phyloP scores from a whole-genome alignment of 2,113 vertebrate genomes.

The Phrynocephalus versicolor region DNA sequence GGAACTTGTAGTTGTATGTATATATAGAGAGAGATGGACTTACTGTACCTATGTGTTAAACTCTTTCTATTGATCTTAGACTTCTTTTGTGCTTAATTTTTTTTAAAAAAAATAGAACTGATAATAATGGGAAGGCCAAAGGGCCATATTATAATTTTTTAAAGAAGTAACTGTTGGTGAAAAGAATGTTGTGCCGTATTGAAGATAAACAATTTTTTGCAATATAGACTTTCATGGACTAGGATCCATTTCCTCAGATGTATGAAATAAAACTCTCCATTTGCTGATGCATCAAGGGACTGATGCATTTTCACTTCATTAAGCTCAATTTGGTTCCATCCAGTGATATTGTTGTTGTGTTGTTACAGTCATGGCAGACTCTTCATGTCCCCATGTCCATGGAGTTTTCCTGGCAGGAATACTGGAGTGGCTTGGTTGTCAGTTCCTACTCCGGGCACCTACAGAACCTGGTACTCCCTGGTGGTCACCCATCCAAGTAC shows the following conservation, averaged over 20 bases:
- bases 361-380: no score
- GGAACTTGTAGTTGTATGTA: neutral
- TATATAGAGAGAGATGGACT: neutral
- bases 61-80: neutral
- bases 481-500: no score
- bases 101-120: no score
- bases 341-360: no score
- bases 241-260: neutral
- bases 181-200: neutral
- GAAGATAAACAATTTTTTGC: neutral
- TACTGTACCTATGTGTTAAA: neutral
- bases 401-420: no score
- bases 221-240: neutral
- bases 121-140: neutral
- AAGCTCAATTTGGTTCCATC: neutral
- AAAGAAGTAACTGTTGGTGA: neutral
- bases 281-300: neutral
- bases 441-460: no score
- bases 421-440: no score
- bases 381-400: no score
- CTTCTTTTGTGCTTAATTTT: neutral
- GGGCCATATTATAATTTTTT: neutral
- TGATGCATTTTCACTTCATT: neutral
- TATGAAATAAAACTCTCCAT: neutral
- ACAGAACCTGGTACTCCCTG: no score